Base-by-base conservation (phyloP, 2,797 vertebrate species). In the Melanogrammus aeglefinus region DNA sequence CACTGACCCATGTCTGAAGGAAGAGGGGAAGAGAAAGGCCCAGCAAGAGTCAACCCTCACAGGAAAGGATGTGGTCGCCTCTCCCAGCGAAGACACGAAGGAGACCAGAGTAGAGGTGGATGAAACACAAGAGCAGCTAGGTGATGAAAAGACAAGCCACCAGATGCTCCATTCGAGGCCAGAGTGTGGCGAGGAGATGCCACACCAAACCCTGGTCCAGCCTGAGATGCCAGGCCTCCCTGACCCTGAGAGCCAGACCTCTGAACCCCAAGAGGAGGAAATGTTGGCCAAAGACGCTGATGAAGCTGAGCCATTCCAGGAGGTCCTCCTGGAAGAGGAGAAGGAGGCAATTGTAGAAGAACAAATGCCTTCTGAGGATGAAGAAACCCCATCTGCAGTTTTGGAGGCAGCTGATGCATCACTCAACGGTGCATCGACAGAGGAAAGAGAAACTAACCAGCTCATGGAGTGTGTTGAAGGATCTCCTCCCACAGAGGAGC, bases 381-480 rank as follows among this genome's bases (percentile, higher is more conserved):
- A 63, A 8, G 57, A 63, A 63, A 63, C 8, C 57, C 57, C 21
- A 63, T 24, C 21, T 0, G 57, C 24, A 21, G 57, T 63, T 63
- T 63, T n/a, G n/a, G 57, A 63, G 21, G 21, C 57, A 63, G 57
- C 57, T 63, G 57, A 12, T 69, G 9, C 63, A 0, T 27, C 29
- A 21, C 63, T 69, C 24, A 27, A 27, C n/a, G 9, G 10, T 27
- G n/a, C 63, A 69, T 69, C 63, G 3, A 69, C 24, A 24, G 76
- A 85, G 44, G 79, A 80, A 1, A 80, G 81, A 6, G 86, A 79
- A 0, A 0, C 71, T 0, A 86, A 80, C 73, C 76, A 82, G 47
- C 72, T 85, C 0, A 82, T 86, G 2, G 88, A 89, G 75, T 85
- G 81, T n/a, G 71, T 86, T 2, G 82, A 84, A 29, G 82, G 85